A percentile compares a stretch with the other conserved stretches of the same genome.
Conservation (phyloP, 2,797 vertebrate genomes). For the Pseudotriccus pelzelni region DNA sequence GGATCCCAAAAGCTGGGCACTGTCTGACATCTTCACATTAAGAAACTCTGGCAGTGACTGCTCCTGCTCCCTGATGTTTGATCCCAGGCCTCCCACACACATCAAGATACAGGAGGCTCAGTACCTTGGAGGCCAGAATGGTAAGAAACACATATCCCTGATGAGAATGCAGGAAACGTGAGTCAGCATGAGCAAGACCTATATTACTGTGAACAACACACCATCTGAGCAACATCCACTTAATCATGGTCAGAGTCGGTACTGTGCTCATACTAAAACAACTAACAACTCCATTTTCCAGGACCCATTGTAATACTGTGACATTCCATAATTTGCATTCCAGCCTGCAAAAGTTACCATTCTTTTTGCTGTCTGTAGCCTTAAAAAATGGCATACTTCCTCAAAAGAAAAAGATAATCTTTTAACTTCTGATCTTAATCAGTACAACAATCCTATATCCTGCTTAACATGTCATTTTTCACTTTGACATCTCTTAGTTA, state of each 20-base stretch:
- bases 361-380: neutral
- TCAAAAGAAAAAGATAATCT: neutral
- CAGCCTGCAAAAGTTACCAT: neutral
- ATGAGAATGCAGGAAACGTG: neutral
- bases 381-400: neutral
- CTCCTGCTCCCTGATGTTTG: neutral
- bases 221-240: neutral
- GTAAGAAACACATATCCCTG: neutral
- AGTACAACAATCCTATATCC: neutral
- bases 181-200: slow-evolving; percentile 54
- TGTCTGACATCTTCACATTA: neutral
- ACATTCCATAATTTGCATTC: slow-evolving; percentile 13
- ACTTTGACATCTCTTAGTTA: neutral
- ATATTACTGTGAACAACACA: neutral
- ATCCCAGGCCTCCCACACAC: slow-evolving; percentile 17
- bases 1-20: neutral
- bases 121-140: neutral
- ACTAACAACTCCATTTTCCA: neutral
- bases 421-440: neutral
- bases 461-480: neutral
- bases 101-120: neutral
- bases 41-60: neutral
- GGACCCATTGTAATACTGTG: neutral
- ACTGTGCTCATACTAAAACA: neutral
- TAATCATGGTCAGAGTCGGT: neutral